Percentiles rank a stretch among this genome's conserved stretches.
phyloP scores from a whole-genome alignment of 1,140 invertebrate genomes.

The Parapsyche elsis region DNA sequence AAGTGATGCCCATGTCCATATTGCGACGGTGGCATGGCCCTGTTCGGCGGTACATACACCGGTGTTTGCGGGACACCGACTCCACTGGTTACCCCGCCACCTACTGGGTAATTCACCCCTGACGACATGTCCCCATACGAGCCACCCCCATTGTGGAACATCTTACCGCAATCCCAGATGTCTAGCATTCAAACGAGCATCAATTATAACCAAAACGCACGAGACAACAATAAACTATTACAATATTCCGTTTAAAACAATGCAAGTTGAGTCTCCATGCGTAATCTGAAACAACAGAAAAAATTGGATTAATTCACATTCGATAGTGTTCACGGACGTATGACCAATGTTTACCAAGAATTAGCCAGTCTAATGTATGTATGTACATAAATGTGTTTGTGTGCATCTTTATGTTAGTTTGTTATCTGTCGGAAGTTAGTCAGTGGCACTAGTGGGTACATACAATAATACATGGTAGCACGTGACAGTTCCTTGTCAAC shows the following conservation, averaged over 20 bases:
- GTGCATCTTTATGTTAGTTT: background rate
- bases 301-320: no score
- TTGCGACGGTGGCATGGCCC: slow-evolving; percentile 60
- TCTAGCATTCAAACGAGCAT: slow-evolving; percentile 38
- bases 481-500: background rate
- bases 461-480: background rate
- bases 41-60: slow-evolving; percentile 62
- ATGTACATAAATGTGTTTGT: no score
- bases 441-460: background rate
- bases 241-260: no score
- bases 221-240: background rate
- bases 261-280: no score
- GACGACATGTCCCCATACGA: slow-evolving; percentile 56
- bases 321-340: no score
- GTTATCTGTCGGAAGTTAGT: background rate
- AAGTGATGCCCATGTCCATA: slow-evolving; percentile 50
- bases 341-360: no score
- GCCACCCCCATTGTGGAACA: slow-evolving; percentile 56
- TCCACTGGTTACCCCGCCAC: slow-evolving; percentile 60
- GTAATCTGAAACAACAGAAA: no score
- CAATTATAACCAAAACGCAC: background rate
- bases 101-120: slow-evolving; percentile 59
- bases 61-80: slow-evolving; percentile 59
- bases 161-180: slow-evolving; percentile 31
- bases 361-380: no score